phyloP scores from a whole-genome alignment of 2,797 vertebrate genomes.

The Hybognathus amarus region DNA sequence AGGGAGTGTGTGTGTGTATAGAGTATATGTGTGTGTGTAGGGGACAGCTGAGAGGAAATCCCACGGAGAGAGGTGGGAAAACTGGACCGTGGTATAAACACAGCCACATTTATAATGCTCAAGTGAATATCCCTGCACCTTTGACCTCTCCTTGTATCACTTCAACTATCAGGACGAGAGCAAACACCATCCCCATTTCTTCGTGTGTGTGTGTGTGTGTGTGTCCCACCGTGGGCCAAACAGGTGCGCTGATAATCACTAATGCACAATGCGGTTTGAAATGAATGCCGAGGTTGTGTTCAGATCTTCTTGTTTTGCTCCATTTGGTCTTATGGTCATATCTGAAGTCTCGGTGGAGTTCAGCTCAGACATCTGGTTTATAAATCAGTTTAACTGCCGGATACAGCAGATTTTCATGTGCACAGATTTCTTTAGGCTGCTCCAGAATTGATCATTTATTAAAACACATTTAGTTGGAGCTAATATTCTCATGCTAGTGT shows the following conservation, averaged over 20 bases:
- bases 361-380: conserved; percentile 77
- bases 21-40: conserved; percentile 66
- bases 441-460: conserved; percentile 47
- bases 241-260: conserved; percentile 22
- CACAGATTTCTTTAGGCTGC: conserved; percentile 65
- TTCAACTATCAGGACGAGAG: not conserved
- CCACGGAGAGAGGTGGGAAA: conserved; percentile 68
- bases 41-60: conserved; percentile 90
- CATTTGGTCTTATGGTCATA: conserved; percentile 33
- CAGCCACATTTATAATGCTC: conserved; percentile 67
- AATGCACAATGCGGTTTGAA: conserved; percentile 43
- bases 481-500: not conserved
- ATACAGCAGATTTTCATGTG: conserved; percentile 75
- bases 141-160: conserved; percentile 60
- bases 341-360: conserved; percentile 60
- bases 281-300: conserved; percentile 37
- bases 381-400: conserved; percentile 77
- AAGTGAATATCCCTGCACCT: conserved; percentile 70
- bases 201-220: no score
- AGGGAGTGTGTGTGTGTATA: conserved; percentile 66
- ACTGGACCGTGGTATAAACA: conserved; percentile 65
- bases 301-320: conserved; percentile 19
- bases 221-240: not conserved
- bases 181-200: conserved; percentile 24
- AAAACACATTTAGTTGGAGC: conserved; percentile 38